Evolutionary conservation across 2,113 vertebrate genomes (phyloP).

Genomic region (Atrichornis clamosus): DNA sequence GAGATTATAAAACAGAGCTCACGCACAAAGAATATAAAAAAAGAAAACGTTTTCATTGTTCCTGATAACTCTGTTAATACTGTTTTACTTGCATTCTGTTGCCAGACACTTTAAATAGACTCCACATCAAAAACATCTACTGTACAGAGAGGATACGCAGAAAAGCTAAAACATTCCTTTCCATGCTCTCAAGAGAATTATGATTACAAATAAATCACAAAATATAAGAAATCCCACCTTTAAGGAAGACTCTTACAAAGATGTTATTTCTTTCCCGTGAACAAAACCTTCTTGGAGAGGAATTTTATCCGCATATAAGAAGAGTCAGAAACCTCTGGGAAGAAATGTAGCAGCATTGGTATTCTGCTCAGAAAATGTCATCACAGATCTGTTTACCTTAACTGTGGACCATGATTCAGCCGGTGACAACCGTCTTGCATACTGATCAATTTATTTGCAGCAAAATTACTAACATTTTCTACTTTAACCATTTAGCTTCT

Average conservation of each 20-base stretch:
- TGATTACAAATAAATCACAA: neutral
- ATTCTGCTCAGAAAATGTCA: constrained; percentile 81
- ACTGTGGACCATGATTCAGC: constrained; percentile 80
- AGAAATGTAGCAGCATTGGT: constrained; percentile 72
- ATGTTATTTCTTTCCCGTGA: constrained; percentile 10
- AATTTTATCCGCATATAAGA: constrained; percentile 60
- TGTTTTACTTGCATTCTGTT: neutral
- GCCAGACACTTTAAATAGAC: constrained; percentile 18
- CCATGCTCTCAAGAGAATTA: neutral
- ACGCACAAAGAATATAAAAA: neutral
- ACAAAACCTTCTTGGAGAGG: constrained; percentile 56
- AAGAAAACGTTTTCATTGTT: neutral
- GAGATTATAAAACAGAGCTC: constrained; percentile 1
- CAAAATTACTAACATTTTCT: constrained; percentile 67
- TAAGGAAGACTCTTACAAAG: constrained; percentile 51
- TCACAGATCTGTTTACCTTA: constrained; percentile 82
- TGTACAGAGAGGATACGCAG: neutral
- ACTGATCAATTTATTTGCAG: constrained; percentile 79
- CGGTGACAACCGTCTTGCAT: constrained; percentile 77
- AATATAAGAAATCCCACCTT: constrained; percentile 66
- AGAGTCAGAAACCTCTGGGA: constrained; percentile 73
- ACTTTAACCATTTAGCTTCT: constrained; percentile 70
- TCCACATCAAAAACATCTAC: neutral
- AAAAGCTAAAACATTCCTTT: constrained; percentile 19
- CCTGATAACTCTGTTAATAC: neutral